phyloP scores from a whole-genome alignment of 2,797 vertebrate species.

The Falco naumanni region DNA sequence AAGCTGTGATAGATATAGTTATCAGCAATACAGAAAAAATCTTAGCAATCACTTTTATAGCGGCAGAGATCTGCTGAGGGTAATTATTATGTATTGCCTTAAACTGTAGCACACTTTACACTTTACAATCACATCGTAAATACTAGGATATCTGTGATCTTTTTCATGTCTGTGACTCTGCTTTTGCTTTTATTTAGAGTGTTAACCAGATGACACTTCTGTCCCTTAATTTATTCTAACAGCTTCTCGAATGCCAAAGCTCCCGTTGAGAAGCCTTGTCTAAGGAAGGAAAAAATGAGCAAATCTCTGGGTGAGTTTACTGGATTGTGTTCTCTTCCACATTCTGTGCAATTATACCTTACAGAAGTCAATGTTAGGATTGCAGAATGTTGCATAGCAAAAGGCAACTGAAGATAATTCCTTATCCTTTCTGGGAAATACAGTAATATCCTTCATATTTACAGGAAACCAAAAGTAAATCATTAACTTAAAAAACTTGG shows the following conservation, averaged over 20 bases:
- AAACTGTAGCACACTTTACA: not conserved
- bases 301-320: not conserved
- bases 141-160: not conserved
- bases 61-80: constrained; percentile 7
- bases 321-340: not conserved
- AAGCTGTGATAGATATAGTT: not conserved
- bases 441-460: not conserved
- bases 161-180: constrained; percentile 43
- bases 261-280: not conserved
- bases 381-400: not conserved
- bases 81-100: constrained; percentile 39
- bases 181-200: constrained; percentile 28
- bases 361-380: not conserved
- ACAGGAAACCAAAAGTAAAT: not conserved
- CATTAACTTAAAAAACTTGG: constrained; percentile 3
- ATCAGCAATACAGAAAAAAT: constrained; percentile 21
- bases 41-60: constrained; percentile 22
- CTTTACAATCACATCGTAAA: constrained; percentile 58
- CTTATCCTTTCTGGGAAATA: not conserved
- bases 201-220: constrained; percentile 33
- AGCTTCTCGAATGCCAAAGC: not conserved
- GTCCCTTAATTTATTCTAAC: not conserved
- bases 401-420: not conserved
- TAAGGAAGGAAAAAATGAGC: not conserved
- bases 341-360: not conserved